Conservation (phyloP, 2,113 vertebrate species). For the Tychaedon coryphoeus region DNA sequence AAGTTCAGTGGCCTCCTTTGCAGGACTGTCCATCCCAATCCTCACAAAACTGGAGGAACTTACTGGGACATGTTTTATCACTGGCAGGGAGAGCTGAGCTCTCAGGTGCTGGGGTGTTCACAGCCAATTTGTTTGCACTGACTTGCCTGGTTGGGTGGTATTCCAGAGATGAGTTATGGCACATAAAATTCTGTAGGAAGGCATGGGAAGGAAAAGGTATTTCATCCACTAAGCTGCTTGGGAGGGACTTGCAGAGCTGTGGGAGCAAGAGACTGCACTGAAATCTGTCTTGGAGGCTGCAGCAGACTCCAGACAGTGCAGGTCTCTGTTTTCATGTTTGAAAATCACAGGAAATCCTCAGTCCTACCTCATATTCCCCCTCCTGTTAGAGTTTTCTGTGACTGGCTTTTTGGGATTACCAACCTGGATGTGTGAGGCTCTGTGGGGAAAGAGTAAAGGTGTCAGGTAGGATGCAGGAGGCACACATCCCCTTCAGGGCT, state of each 20-base stretch:
- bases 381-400: neutral
- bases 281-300: neutral
- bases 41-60: accelerated
- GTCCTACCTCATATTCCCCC: neutral
- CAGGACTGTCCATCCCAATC: neutral
- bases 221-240: neutral
- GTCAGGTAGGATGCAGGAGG: neutral
- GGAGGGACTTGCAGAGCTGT: neutral
- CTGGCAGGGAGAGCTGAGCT: neutral
- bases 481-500: neutral
- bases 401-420: neutral
- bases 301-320: neutral
- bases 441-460: neutral
- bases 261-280: neutral
- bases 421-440: neutral
- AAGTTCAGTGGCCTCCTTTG: neutral
- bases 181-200: neutral
- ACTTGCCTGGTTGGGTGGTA: neutral
- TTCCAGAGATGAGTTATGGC: neutral
- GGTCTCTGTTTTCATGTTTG: neutral
- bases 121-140: neutral
- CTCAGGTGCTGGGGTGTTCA: neutral
- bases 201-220: neutral
- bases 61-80: neutral
- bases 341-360: neutral